A percentile compares a stretch with the other conserved stretches of the same genome.
These are phyloP conservation scores for Thinocorus orbignyianus DNA, from an alignment of 2,113 vertebrate genomes.

Conservation along the genomic window DNA sequence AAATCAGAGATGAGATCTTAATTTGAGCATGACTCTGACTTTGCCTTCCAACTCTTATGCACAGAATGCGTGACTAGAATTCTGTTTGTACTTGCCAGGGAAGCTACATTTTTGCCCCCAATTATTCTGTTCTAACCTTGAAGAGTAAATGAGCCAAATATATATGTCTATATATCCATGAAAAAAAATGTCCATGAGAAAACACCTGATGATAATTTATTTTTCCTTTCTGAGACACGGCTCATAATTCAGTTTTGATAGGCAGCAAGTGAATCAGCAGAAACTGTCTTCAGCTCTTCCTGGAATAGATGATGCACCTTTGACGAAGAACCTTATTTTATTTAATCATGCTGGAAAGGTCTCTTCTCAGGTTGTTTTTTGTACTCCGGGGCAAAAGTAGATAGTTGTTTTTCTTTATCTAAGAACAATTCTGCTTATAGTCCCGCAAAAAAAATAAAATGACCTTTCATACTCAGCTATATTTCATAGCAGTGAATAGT, in stretches of 20 bases:
- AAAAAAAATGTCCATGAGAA: background rate
- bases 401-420: background rate
- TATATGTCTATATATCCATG: background rate
- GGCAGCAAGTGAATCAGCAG: slow-evolving; percentile 31
- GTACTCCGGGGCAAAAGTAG: background rate
- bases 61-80: background rate
- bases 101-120: background rate
- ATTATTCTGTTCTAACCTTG: background rate
- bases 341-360: background rate
- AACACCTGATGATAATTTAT: background rate
- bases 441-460: background rate
- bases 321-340: background rate
- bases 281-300: background rate
- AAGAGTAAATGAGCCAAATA: background rate
- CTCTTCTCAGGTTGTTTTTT: background rate
- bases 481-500: background rate
- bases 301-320: background rate
- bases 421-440: background rate
- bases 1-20: background rate
- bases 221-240: background rate
- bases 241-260: background rate
- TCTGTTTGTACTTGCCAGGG: background rate
- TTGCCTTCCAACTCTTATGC: background rate
- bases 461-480: slow-evolving; percentile 1
- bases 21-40: background rate